Conservation (phyloP, 1,140 invertebrate genomes). For the Monomorium pharaonis region DNA sequence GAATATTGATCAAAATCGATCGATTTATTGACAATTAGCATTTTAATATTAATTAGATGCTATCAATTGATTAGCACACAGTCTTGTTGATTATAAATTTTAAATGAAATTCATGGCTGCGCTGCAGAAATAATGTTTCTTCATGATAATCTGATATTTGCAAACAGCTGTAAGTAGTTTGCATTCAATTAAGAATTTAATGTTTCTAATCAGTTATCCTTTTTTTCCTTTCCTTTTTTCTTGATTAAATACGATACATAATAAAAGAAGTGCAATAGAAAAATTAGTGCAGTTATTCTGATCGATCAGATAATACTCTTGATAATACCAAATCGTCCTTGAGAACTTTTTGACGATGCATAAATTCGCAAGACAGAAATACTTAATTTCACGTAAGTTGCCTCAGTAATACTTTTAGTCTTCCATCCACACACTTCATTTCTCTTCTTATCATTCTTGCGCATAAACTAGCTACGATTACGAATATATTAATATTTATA, state of each 20-base stretch:
- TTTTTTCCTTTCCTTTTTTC: not conserved
- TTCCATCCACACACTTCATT: slow-evolving; percentile 4
- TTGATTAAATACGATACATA: not conserved
- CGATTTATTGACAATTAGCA: slow-evolving; percentile 41
- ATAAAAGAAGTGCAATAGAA: not conserved
- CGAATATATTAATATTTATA: slow-evolving; percentile 78
- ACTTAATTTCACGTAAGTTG: not conserved
- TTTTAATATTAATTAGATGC: not conserved
- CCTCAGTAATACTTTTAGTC: slow-evolving; percentile 9
- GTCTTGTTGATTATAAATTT: not conserved
- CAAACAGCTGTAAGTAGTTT: not conserved
- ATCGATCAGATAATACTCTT: not conserved
- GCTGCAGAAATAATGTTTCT: not conserved
- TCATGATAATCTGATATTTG: not conserved
- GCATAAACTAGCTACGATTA: slow-evolving; percentile 53
- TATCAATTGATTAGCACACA: not conserved
- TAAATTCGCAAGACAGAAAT: slow-evolving; percentile 30
- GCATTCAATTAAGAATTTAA: not conserved
- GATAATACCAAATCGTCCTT: slow-evolving; percentile 20
- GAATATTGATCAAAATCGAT: not conserved
- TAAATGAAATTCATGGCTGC: not conserved
- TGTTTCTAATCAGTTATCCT: not conserved
- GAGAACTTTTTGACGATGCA: not conserved
- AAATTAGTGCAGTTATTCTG: slow-evolving; percentile 23
- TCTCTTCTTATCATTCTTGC: slow-evolving; percentile 12